Evolutionary conservation across 1,140 invertebrate species (phyloP).

Genomic region (Drosophila quadrilineata): DNA sequence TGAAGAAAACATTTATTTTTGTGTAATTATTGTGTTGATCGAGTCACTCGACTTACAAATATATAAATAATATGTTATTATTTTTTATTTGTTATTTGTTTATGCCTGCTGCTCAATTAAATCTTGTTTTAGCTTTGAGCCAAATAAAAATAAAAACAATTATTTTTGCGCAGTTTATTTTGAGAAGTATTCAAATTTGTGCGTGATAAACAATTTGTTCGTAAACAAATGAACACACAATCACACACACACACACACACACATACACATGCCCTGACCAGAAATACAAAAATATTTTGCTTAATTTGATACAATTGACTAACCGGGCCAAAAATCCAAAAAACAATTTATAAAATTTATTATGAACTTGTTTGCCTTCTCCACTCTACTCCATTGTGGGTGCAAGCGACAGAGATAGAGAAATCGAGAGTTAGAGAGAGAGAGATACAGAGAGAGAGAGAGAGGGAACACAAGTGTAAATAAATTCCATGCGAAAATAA

Average conservation of each 20-base stretch:
- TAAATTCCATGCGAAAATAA: constrained; percentile 62
- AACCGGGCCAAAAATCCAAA: constrained; percentile 27
- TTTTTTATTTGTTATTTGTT: too few species aligned
- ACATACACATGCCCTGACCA: too few species aligned
- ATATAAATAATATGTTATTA: too few species aligned
- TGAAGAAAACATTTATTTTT: too few species aligned
- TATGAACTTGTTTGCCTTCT: constrained; percentile 22
- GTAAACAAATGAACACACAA: constrained; percentile 41
- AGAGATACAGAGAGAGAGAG: too few species aligned
- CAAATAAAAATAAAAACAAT: background rate
- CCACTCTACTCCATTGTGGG: too few species aligned
- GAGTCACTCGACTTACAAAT: too few species aligned
- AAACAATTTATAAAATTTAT: constrained; percentile 9
- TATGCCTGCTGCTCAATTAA: too few species aligned
- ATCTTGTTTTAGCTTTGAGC: too few species aligned
- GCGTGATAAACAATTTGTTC: constrained; percentile 58
- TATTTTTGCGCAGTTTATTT: constrained; percentile 1
- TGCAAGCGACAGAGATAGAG: too few species aligned
- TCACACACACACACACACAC: constrained; percentile 21
- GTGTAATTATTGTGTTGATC: too few species aligned
- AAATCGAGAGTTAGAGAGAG: too few species aligned
- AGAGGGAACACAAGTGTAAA: constrained; percentile 37
- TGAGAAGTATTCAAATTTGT: background rate
- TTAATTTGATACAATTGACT: constrained; percentile 52
- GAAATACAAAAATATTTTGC: constrained; percentile 23